Base-by-base conservation (phyloP, 2,113 vertebrate genomes). In the Caranx melampygus region DNA sequence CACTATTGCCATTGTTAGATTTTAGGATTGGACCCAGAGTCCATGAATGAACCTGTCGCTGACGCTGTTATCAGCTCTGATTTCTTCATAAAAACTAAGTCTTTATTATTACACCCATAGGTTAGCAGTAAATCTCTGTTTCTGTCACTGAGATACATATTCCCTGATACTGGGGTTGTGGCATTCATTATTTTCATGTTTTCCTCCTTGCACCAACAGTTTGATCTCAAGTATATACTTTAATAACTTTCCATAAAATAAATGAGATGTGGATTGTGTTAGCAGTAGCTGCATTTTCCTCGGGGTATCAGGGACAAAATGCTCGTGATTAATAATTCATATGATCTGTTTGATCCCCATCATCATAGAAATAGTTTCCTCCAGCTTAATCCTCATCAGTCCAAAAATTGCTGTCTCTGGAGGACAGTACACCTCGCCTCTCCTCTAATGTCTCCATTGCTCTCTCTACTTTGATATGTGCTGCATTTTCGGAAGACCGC, bases 241-340 rank as follows among this genome's bases (percentile, higher is more conserved):
- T 90, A 93, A 92, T 94, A 92, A 93, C 88, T 88, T 90, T 90
- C 82, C 86, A 89, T 91, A 88, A 92, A 95, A 92, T 91, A 94
- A 94, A 92, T 93, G 90, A 92, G 90, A 91, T 92, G 86, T 87
- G 85, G 88, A 92, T 88, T 87, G 88, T 88, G 91, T 93, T 91
- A 78, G 91, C 89, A 83, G 77, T 79, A 68, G 86, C 84, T 35
- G 73, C 70, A 81, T 66, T 90, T 83, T 89, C 92, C 87, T 87
- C 75, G 1, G 81, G 93, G 90, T 85, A 92, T 82, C 60, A 26
- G 81, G 84, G 79, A 90, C 82, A 93, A 92, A 93, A 90, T 78
- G 84, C 84, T 85, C 44, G 6, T 62, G 88, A 93, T 94, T 94
- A 95, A 94, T 94, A 92, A 94, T 95, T 94, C 89, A 94, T 93